A percentile compares a stretch with the other conserved stretches of the same genome.
These are phyloP conservation scores for Siniperca chuatsi DNA, from an alignment of 2,113 vertebrate species.

Conservation along the genomic window DNA sequence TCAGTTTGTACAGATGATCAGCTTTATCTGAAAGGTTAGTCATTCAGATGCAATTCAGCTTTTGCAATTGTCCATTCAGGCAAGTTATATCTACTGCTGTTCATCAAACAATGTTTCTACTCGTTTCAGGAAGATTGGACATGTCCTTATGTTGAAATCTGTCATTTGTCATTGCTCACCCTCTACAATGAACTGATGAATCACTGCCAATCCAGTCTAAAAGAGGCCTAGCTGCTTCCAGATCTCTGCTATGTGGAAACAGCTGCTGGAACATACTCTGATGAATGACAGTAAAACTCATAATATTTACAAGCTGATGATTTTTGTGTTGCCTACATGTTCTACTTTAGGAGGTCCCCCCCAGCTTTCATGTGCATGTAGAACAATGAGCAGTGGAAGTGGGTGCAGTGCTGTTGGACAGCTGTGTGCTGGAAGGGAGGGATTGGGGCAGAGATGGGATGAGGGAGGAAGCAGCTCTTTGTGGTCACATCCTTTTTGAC, in stretches of 20 bases:
- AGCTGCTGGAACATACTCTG: constrained; percentile 6
- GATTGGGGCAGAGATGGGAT: constrained; percentile 75
- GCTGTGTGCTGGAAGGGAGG: constrained; percentile 80
- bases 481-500: constrained; percentile 81
- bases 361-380: constrained; percentile 54
- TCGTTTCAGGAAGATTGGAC: neutral
- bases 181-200: constrained; percentile 31
- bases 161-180: constrained; percentile 31
- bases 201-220: constrained; percentile 31
- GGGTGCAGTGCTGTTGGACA: constrained; percentile 74
- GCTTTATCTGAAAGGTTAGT: constrained; percentile 32
- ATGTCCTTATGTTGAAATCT: constrained; percentile 15
- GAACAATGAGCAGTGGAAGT: constrained; percentile 77
- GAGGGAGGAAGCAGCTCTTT: constrained; percentile 82
- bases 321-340: constrained; percentile 32
- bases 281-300: constrained; percentile 8
- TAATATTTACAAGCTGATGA: constrained; percentile 7
- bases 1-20: constrained; percentile 17
- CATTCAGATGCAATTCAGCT: constrained; percentile 28
- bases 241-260: constrained; percentile 36
- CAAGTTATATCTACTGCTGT: neutral
- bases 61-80: neutral
- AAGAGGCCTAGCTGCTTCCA: constrained; percentile 5
- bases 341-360: constrained; percentile 26
- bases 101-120: constrained; percentile 16